Evolutionary conservation across 2,888 invertebrate genomes (phyloP).

Genomic region (Oligia latruncula): DNA sequence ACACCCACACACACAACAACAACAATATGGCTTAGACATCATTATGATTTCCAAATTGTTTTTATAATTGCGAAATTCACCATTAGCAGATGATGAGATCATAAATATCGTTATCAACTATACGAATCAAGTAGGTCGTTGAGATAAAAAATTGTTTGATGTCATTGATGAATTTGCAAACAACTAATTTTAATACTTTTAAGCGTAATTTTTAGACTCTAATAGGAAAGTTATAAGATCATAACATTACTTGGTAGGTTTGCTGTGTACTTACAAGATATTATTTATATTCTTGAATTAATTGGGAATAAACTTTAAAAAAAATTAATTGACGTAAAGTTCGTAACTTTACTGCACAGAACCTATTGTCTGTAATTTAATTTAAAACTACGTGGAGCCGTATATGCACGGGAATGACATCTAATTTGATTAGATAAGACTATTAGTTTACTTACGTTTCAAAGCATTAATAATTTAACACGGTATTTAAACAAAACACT

Average conservation of each 20-base stretch:
- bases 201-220: background rate
- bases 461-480: constrained; percentile 20
- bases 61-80: background rate
- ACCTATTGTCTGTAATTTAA: background rate
- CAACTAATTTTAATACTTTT: background rate
- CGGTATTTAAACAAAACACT: constrained; percentile 50
- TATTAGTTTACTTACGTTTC: constrained; percentile 52
- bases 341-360: background rate
- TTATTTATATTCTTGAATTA: background rate
- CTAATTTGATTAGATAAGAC: constrained; percentile 38
- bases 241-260: background rate
- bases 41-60: constrained; percentile 8
- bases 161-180: background rate
- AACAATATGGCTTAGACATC: constrained; percentile 8
- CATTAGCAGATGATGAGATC: background rate
- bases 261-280: no score
- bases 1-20: no score
- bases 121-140: constrained; percentile 27
- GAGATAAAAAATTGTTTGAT: constrained; percentile 25
- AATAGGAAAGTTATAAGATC: background rate
- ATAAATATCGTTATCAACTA: background rate
- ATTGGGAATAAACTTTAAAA: background rate
- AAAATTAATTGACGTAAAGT: background rate
- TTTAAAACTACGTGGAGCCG: background rate
- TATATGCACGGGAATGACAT: background rate